phyloP scores from a whole-genome alignment of 1,140 invertebrate genomes.

The Macrocentrus cingulum region DNA sequence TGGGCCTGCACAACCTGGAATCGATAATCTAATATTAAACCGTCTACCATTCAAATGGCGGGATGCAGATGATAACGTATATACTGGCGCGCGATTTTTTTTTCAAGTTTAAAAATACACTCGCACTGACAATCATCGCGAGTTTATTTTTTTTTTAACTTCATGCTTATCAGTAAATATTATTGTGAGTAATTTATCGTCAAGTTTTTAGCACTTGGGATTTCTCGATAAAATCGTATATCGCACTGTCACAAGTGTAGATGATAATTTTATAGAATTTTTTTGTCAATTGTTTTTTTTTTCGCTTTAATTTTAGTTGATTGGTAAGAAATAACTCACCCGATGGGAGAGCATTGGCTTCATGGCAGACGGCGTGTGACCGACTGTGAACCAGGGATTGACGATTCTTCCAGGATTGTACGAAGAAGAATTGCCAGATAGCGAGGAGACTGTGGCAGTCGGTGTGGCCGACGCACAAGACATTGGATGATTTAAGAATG shows the following conservation, averaged over 20 bases:
- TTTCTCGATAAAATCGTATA: too few species aligned
- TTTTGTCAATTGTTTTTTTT: too few species aligned
- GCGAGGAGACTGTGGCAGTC: constrained; percentile 38
- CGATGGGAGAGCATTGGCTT: constrained; percentile 52
- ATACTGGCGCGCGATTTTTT: background rate
- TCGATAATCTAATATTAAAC: constrained; percentile 36
- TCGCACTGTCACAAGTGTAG: too few species aligned
- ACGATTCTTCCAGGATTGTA: constrained; percentile 40
- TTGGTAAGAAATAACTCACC: constrained; percentile 33
- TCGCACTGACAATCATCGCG: background rate
- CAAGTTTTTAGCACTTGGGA: too few species aligned
- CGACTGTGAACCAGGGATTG: constrained; percentile 51
- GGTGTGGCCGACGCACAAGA: constrained; percentile 35
- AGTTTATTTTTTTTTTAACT: too few species aligned
- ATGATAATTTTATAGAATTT: too few species aligned
- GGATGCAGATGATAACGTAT: constrained; percentile 13
- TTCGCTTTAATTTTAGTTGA: too few species aligned
- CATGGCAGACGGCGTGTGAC: constrained; percentile 36
- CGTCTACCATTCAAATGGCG: constrained; percentile 24
- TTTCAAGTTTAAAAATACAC: background rate
- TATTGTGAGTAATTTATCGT: too few species aligned
- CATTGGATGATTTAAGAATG: constrained; percentile 42
- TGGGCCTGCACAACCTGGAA: constrained; percentile 52
- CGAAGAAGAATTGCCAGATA: constrained; percentile 41
- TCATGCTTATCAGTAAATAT: too few species aligned